Percentiles rank a stretch among this genome's conserved stretches.
These are phyloP conservation scores for Calliphora vomitoria DNA, from an alignment of 2,888 invertebrate genomes.

Conservation along the genomic window DNA sequence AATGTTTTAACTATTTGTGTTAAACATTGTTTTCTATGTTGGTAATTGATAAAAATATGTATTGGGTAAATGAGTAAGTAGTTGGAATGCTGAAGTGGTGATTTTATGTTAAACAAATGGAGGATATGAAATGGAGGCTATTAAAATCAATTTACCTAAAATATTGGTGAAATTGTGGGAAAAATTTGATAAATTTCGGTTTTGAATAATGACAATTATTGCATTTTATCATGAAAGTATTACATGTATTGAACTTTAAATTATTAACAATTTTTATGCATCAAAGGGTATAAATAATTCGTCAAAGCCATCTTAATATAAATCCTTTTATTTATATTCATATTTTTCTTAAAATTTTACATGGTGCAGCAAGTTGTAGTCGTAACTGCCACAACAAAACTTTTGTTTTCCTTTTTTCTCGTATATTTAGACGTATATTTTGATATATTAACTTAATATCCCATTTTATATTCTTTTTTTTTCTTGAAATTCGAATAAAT, in stretches of 20 bases:
- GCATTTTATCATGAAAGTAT: too few species aligned
- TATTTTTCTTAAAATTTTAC: not conserved
- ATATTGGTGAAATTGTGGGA: too few species aligned
- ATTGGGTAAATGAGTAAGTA: not conserved
- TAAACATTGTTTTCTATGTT: constrained; percentile 28
- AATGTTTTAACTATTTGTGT: constrained; percentile 54
- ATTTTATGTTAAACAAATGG: too few species aligned
- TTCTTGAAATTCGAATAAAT: constrained; percentile 51
- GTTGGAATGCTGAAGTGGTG: not conserved
- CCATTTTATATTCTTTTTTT: constrained; percentile 34
- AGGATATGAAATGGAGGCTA: too few species aligned
- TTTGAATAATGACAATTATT: too few species aligned
- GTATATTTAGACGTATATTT: constrained; percentile 4
- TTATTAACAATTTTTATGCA: too few species aligned
- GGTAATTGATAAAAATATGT: not conserved
- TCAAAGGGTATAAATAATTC: not conserved
- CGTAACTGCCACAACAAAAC: not conserved
- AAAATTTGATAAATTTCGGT: too few species aligned
- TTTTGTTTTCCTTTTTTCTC: not conserved
- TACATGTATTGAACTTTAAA: too few species aligned
- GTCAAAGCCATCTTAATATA: not conserved
- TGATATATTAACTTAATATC: constrained; percentile 68
- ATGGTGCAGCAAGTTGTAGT: not conserved
- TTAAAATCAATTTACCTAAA: too few species aligned
- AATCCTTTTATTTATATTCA: constrained; percentile 18